phyloP scores from a whole-genome alignment of 1,140 invertebrate genomes.

The Oncopeltus fasciatus region DNA sequence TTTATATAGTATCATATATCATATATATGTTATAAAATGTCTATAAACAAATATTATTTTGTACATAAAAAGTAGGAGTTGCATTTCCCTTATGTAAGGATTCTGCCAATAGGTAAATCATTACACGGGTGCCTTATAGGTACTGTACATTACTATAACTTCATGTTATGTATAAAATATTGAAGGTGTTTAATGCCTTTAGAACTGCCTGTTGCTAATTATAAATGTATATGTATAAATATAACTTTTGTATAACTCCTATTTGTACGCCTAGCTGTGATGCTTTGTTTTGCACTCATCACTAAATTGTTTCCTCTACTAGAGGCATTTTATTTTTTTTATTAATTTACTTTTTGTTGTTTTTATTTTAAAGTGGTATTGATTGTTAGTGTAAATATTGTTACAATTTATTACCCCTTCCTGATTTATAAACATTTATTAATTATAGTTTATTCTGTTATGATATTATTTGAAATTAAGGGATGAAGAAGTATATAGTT shows the following conservation, averaged over 20 bases:
- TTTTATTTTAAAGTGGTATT: neutral
- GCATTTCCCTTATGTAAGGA: neutral
- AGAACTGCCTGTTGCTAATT: neutral
- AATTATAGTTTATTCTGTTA: neutral
- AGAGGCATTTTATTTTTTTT: neutral
- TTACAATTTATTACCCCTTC: neutral
- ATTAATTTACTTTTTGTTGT: neutral
- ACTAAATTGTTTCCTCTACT: neutral
- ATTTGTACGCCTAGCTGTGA: neutral
- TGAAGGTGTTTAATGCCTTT: neutral
- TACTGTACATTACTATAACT: neutral
- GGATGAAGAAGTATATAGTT: neutral
- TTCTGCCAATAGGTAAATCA: neutral
- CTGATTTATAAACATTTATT: neutral
- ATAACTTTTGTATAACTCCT: neutral
- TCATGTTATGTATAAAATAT: neutral
- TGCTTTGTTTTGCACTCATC: conserved; percentile 3
- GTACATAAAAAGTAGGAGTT: neutral
- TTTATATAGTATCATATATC: conserved; percentile 8
- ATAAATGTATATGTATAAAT: neutral
- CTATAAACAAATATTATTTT: neutral
- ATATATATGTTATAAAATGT: neutral
- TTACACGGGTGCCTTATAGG: neutral
- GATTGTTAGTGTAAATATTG: neutral
- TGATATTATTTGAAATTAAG: neutral